phyloP scores from a whole-genome alignment of 1,140 invertebrate genomes.

The Octopus sinensis region DNA sequence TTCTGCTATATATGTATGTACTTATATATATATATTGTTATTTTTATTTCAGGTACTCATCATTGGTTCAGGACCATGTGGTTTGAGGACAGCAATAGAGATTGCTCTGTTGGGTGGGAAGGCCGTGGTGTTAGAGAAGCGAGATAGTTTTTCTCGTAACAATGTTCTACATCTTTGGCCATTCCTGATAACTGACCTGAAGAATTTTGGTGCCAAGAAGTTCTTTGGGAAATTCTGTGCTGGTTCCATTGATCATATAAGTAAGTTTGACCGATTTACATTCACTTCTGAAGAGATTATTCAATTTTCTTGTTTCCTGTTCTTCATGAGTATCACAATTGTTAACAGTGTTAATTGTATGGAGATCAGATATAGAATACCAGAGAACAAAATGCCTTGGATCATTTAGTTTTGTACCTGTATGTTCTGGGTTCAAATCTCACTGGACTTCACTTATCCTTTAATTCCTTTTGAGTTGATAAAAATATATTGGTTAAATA shows the following conservation, averaged over 20 bases:
- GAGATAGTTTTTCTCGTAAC: constrained; percentile 67
- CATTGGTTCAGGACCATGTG: constrained; percentile 93
- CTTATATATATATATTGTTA: neutral
- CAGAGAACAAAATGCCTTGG: too few relatives aligned
- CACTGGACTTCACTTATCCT: too few relatives aligned
- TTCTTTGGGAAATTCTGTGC: constrained; percentile 99
- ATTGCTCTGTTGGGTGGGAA: constrained; percentile 92
- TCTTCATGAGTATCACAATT: too few relatives aligned
- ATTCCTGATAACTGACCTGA: constrained; percentile 94
- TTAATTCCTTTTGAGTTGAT: too few relatives aligned
- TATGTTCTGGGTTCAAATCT: too few relatives aligned
- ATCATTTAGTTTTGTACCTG: too few relatives aligned
- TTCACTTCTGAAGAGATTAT: neutral
- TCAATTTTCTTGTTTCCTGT: too few relatives aligned
- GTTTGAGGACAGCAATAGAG: constrained; percentile 91
- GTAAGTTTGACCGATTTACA: constrained; percentile 58
- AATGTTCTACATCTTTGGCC: constrained; percentile 99
- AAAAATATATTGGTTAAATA: too few relatives aligned
- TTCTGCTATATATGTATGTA: too few relatives aligned
- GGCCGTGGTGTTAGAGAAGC: constrained; percentile 55
- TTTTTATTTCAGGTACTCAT: constrained; percentile 64
- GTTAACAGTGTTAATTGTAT: too few relatives aligned
- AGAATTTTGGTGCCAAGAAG: constrained; percentile 92
- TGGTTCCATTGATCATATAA: constrained; percentile 96
- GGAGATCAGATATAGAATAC: too few relatives aligned